Evolutionary conservation across 2,113 vertebrate species (phyloP).

Genomic region (Puntigrus tetrazona): DNA sequence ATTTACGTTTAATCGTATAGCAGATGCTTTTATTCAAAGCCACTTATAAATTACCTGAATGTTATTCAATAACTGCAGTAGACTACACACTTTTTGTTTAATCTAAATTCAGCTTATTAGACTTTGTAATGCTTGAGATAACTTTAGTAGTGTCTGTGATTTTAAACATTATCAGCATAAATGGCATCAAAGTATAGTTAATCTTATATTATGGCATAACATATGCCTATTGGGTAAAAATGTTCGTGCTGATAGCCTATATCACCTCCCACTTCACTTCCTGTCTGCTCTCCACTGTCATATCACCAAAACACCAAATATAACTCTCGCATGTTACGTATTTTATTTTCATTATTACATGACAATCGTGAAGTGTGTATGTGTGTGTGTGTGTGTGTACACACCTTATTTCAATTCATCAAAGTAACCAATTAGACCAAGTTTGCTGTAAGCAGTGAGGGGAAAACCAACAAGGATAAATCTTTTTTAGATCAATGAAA

Average conservation of each 20-base stretch:
- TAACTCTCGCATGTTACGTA: background rate
- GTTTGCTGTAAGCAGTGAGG: background rate
- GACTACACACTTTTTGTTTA: background rate
- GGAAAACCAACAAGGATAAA: background rate
- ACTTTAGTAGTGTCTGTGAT: background rate
- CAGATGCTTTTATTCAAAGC: too few relatives aligned
- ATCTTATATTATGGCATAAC: background rate
- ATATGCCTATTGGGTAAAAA: background rate
- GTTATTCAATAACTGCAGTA: background rate
- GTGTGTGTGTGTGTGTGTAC: background rate
- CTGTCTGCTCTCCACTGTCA: too few relatives aligned
- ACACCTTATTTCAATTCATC: background rate
- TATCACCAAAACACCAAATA: too few relatives aligned
- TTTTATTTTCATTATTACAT: background rate
- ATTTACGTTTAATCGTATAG: too few relatives aligned
- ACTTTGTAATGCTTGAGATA: background rate
- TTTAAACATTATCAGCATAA: background rate
- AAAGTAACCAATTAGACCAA: background rate
- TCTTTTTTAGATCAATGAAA: constrained; percentile 37
- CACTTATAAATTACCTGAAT: background rate
- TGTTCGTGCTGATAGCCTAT: background rate
- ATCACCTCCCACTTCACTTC: too few relatives aligned
- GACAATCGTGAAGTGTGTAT: background rate
- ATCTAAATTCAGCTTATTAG: background rate
- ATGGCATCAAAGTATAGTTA: background rate